Evolutionary conservation across 2,888 invertebrate genomes (phyloP).

Genomic region (Andrena bicolor): DNA sequence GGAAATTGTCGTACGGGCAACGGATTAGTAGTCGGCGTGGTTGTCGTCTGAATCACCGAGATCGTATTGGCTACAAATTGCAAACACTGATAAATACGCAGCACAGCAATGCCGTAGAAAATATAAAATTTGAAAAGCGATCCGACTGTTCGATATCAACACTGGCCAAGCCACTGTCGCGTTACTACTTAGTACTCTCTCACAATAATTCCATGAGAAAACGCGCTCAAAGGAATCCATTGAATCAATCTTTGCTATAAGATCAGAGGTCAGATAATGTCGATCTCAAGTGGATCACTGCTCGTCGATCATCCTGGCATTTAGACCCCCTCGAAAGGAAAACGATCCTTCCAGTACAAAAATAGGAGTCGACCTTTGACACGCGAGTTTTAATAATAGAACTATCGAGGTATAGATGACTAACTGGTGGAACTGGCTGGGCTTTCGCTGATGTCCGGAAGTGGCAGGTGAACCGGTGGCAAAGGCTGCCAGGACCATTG

Average conservation of each 20-base stretch:
- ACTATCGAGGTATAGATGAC: constrained; percentile 3
- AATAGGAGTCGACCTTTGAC: neutral
- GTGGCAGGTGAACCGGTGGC: constrained; percentile 80
- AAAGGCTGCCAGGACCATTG: constrained; percentile 83
- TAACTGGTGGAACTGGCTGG: constrained; percentile 61
- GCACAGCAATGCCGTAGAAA: constrained; percentile 17
- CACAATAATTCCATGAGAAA: too few relatives aligned
- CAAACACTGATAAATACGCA: constrained; percentile 34
- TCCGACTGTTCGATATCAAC: neutral
- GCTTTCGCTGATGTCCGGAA: constrained; percentile 78
- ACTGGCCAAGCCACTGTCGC: too few relatives aligned
- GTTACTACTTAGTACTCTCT: too few relatives aligned
- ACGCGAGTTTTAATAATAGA: too few relatives aligned
- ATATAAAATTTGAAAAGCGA: constrained; percentile 2
- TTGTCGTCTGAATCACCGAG: constrained; percentile 70
- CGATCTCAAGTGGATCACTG: too few relatives aligned
- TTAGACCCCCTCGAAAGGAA: neutral
- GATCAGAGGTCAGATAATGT: too few relatives aligned
- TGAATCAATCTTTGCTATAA: too few relatives aligned
- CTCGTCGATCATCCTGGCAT: neutral
- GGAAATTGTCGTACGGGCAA: constrained; percentile 81
- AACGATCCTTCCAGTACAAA: too few relatives aligned
- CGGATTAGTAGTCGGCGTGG: constrained; percentile 74
- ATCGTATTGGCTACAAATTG: constrained; percentile 70
- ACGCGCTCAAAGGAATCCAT: too few relatives aligned